Percentiles rank a stretch among this genome's conserved stretches.
Conservation (phyloP, 1,140 invertebrate species). For the Lepidotrigona ventralis region DNA sequence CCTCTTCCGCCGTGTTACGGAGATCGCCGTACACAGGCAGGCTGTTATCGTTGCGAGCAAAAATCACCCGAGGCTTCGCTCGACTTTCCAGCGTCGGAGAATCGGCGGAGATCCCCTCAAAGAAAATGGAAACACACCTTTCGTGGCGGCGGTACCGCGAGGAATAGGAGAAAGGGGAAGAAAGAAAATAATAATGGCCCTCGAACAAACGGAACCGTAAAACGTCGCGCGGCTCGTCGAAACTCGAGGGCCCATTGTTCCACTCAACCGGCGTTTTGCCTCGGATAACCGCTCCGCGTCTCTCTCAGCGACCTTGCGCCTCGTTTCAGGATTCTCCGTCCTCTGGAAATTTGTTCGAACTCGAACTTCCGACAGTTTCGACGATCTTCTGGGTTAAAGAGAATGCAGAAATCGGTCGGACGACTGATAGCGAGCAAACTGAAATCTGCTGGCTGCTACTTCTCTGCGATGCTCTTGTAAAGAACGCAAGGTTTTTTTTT, state of each 20-base stretch:
- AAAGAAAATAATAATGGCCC: constrained; percentile 54
- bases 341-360: not conserved
- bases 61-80: not conserved
- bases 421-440: too few relatives aligned
- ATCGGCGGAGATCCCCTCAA: not conserved
- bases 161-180: too few relatives aligned
- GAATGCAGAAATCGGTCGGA: not conserved
- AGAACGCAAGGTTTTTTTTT: too few relatives aligned
- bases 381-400: not conserved
- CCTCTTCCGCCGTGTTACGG: not conserved
- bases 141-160: too few relatives aligned
- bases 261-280: constrained; percentile 54
- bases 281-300: constrained; percentile 21
- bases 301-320: constrained; percentile 42
- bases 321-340: not conserved
- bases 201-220: constrained; percentile 46
- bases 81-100: not conserved
- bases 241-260: constrained; percentile 63
- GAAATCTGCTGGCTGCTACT: too few relatives aligned
- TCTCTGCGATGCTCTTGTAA: too few relatives aligned
- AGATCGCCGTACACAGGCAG: not conserved
- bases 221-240: constrained; percentile 58
- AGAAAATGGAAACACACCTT: constrained; percentile 9
- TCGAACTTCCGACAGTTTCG: too few relatives aligned
- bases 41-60: not conserved